Evolutionary conservation across 2,797 vertebrate species (phyloP), one percentile per base, ranked within the genome.

Genomic region (Channallabes apus): DNA sequence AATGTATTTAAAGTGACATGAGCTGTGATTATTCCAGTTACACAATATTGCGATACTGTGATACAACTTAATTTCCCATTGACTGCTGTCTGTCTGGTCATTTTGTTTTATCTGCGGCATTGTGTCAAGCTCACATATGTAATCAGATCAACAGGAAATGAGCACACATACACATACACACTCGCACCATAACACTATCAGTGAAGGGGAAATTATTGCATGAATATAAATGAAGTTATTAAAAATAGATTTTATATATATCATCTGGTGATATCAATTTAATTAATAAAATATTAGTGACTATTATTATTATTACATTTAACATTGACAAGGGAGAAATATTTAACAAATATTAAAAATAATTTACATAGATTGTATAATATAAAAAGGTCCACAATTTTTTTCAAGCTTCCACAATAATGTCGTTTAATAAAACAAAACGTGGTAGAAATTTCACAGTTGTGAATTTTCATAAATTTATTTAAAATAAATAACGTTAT

Each of bases 11-110:
- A 98, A 97, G 96, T 96, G 97, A 97, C 97, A 96, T 95, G 95
- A 95, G 92, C 93, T 93, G 96, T 95, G 96, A 97, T 98, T 97
- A 98, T 97, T 98, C 96, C 97, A 96, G 96, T 95, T 94, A 95
- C 95, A 96, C 95, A 98, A 95, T 96, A 96, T 96, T 96, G 93
- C 92, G 92, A 94, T 95, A 97, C 97, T 96, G 93, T 92, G 92
- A 94, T 95, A 97, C 97, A 97, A 96, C 97, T 98, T 99, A 94
- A 99, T 99, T 97, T 97, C 96, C 93, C 95, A 91, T 95, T 95
- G 97, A 96, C 96, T 95, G 95, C 96, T 96, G 96, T 96, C 97
- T 96, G 96, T 97, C 96, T 65, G 61, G 24, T 80, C 93, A 91
- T 93, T 96, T 97, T 97, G 22, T 97, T 98, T 97, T 97, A 97